Evolutionary conservation across 2,113 vertebrate species (phyloP).

Genomic region (Chaetorhynchus papuensis): DNA sequence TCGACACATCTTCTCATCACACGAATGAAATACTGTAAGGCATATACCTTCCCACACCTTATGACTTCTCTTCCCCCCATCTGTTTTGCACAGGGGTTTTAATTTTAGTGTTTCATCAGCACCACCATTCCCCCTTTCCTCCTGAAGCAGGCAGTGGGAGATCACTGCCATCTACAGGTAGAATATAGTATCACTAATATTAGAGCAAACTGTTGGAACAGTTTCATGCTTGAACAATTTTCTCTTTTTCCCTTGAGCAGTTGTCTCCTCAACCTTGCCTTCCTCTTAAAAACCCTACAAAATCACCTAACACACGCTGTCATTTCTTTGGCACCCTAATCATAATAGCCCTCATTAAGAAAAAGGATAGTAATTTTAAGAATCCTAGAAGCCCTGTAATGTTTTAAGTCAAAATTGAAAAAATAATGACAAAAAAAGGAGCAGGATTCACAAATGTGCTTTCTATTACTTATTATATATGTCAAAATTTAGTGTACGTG

Average conservation of each 20-base stretch:
- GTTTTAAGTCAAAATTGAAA: neutral
- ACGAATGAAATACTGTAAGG: neutral
- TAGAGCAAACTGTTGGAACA: neutral
- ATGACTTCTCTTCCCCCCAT: neutral
- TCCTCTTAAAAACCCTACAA: neutral
- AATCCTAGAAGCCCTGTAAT: neutral
- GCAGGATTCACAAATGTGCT: neutral
- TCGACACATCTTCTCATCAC: neutral
- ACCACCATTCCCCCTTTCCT: neutral
- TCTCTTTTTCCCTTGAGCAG: neutral
- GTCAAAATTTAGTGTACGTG: neutral
- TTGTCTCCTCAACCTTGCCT: neutral
- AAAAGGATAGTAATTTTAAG: neutral
- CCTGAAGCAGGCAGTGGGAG: constrained; percentile 7
- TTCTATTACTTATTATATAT: neutral
- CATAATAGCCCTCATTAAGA: neutral
- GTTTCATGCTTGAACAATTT: neutral
- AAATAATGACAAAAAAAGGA: no score
- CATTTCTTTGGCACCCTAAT: neutral
- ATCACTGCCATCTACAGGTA: constrained; percentile 65
- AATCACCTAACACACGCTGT: neutral
- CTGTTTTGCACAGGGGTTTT: constrained; percentile 1
- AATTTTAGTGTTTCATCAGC: neutral
- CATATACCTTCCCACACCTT: neutral
- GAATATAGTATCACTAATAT: constrained; percentile 19